These are phyloP conservation scores for Sinocyclocheilus anophthalmus DNA, from an alignment of 2,113 vertebrate genomes.

Conservation along the genomic window DNA sequence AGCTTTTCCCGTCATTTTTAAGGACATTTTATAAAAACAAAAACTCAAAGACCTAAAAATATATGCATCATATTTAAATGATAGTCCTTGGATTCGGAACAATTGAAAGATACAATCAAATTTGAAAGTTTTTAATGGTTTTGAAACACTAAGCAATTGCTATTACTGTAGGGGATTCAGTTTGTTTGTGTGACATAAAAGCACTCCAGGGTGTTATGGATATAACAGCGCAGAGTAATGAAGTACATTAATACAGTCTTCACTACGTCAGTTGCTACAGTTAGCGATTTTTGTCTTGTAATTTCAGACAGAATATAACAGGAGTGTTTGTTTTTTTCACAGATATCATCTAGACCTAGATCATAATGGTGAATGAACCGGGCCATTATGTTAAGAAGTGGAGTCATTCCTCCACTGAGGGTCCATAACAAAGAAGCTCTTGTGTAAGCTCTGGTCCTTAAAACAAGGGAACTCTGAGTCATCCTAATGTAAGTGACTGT, in stretches of 20 bases:
- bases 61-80: neutral
- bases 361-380: neutral
- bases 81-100: neutral
- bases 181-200: conserved; percentile 3
- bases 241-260: neutral
- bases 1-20: neutral
- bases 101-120: neutral
- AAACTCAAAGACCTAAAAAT: neutral
- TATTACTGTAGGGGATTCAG: neutral
- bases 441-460: neutral
- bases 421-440: neutral
- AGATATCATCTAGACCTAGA: neutral
- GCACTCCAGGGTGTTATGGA: neutral
- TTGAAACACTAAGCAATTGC: neutral
- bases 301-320: neutral
- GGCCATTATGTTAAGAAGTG: neutral
- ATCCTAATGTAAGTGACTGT: neutral
- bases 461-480: neutral
- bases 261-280: neutral
- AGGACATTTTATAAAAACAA: neutral
- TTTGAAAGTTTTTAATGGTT: neutral
- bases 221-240: neutral
- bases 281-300: neutral
- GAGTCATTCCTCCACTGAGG: neutral
- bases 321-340: neutral